Base-by-base conservation (phyloP, 2,113 vertebrate species). In the Cochlearius cochlearius region DNA sequence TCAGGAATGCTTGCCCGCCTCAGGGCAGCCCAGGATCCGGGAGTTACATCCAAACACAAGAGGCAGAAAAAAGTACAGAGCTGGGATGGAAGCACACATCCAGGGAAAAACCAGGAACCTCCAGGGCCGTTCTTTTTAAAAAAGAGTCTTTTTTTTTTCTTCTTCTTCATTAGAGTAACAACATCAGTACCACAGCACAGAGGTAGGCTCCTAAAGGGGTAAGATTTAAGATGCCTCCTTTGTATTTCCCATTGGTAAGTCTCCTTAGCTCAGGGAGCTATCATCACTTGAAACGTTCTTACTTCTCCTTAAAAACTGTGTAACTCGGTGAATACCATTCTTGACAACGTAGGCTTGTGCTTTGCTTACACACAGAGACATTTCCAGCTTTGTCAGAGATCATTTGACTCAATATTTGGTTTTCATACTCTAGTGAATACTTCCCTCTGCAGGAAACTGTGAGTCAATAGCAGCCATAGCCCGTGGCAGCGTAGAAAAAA, bases 391-490 rank as follows among this genome's bases (percentile, higher is more conserved):
- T 45, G n/a, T 38, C 22, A 69, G 45, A 39, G 12, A 68, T 36
- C 6, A 17, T 53, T 77, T 77, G n/a, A 81, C 38, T 92, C 53
- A 11, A 1, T 49, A 62, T 60, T 62, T 86, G 64, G 4, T 32
- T 69, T 83, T 93, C 85, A 96, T 83, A 64, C 38, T 38, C 52
- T 92, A 66, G 85, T 22, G 19, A 76, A 90, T 75, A 92, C 87
- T 85, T 96, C 97, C 97, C 96, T 84, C 97, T 97, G 82, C 96
- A 97, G 97, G 96, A 95, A 84, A 75, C 38, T 25, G 5, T 13
- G 55, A 68, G 88, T 47, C 63, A 86, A 11, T 6, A 68, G 60
- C 91, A 96, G 52, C 27, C 58, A 74, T 15, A 67, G 59, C 27
- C 63, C 49, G n/a, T 23, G 27, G 30, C 63, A 86, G 9, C 0